Evolutionary conservation across 1,140 invertebrate genomes (phyloP).

Genomic region (Drosophila ercepeae): DNA sequence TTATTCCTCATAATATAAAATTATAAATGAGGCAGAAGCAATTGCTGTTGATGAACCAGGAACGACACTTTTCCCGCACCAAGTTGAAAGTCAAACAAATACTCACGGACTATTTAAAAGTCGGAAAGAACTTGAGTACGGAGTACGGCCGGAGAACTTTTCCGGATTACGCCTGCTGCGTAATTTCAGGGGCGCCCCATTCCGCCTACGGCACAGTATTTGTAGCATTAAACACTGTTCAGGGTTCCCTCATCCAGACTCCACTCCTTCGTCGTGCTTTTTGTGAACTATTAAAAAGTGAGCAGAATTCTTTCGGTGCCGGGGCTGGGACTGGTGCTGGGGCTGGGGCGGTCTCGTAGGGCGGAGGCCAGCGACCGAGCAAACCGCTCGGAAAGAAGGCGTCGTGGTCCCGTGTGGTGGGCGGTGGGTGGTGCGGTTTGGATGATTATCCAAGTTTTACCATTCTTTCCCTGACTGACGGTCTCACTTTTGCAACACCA

Average conservation of each 20-base stretch:
- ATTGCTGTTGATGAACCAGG: slow-evolving; percentile 1
- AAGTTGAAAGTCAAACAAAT: slow-evolving; percentile 43
- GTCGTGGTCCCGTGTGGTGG: slow-evolving; percentile 1
- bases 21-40: slow-evolving; percentile 28
- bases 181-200: slow-evolving; percentile 21
- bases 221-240: slow-evolving; percentile 36
- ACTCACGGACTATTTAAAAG: slow-evolving; percentile 34
- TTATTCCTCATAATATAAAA: slow-evolving; percentile 2
- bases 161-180: slow-evolving; percentile 30
- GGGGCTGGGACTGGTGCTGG: not conserved
- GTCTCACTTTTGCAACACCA: slow-evolving; percentile 23
- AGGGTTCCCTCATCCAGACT: slow-evolving; percentile 13
- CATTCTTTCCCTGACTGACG: slow-evolving; percentile 29
- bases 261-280: slow-evolving; percentile 21
- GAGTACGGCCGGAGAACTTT: slow-evolving; percentile 18
- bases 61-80: slow-evolving; percentile 14
- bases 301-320: slow-evolving; percentile 14
- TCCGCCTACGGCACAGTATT: slow-evolving; percentile 37
- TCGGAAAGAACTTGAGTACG: slow-evolving; percentile 7
- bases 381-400: slow-evolving; percentile 12
- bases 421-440: slow-evolving; percentile 14
- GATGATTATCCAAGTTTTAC: slow-evolving; percentile 52
- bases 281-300: slow-evolving; percentile 47
- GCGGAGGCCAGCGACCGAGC: not conserved
- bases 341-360: too few species aligned